phyloP scores from a whole-genome alignment of 2,888 invertebrate species.

The Pristionchus maxplancki region DNA sequence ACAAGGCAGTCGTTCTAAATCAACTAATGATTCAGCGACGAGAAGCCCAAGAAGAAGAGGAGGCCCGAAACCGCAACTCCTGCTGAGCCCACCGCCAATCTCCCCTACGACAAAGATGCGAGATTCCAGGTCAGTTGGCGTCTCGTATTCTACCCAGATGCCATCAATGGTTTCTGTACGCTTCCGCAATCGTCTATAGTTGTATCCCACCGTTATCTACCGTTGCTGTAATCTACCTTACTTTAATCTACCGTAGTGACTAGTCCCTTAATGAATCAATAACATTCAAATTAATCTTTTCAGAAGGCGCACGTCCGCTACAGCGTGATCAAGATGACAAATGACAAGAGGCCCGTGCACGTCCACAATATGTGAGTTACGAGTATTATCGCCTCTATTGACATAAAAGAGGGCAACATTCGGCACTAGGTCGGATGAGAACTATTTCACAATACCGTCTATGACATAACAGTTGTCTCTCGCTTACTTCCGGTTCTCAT shows the following conservation, averaged over 20 bases:
- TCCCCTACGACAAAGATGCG: not conserved
- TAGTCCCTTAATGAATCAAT: not conserved
- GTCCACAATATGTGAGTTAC: not conserved
- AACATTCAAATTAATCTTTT: not conserved
- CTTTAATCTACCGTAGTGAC: too few species aligned
- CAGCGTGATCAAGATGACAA: not conserved
- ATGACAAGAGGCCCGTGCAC: not conserved
- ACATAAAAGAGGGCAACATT: too few species aligned
- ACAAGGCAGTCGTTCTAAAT: too few species aligned
- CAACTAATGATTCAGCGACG: not conserved
- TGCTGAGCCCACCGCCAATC: not conserved
- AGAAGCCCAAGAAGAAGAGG: not conserved
- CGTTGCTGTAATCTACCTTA: not conserved
- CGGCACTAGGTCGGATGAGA: too few species aligned
- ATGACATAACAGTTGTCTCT: too few species aligned
- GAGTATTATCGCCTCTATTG: too few species aligned
- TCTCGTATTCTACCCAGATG: not conserved
- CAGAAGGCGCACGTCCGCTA: constrained; percentile 23
- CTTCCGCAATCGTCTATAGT: too few species aligned
- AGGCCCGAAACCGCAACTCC: not conserved
- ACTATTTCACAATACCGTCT: too few species aligned
- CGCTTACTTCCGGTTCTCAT: too few species aligned
- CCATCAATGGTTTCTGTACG: too few species aligned
- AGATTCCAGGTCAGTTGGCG: not conserved
- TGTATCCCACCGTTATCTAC: too few species aligned